Percentiles rank a stretch among this genome's conserved stretches.
Evolutionary conservation across 2,888 invertebrate species (phyloP).

Genomic region (Geotrupes spiniger): DNA sequence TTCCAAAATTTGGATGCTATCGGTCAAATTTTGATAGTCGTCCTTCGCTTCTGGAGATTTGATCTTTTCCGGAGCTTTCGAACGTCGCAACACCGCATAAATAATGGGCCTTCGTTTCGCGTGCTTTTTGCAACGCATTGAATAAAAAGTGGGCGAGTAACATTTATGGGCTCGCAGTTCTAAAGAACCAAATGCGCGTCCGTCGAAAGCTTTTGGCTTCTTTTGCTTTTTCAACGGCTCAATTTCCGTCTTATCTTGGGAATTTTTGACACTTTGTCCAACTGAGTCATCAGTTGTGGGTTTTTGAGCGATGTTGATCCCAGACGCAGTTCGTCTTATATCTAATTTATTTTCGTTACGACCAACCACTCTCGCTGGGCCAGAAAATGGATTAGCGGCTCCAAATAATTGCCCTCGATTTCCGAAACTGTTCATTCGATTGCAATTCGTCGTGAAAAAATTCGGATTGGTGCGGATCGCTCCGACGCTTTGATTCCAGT

Average conservation of each 20-base stretch:
- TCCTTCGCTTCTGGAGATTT: slow-evolving; percentile 36
- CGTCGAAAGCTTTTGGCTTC: background rate
- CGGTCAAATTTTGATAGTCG: slow-evolving; percentile 62
- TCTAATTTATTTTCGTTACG: slow-evolving; percentile 37
- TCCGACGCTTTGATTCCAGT: slow-evolving; percentile 10
- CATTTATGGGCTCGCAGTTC: slow-evolving; percentile 47
- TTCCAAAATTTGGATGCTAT: slow-evolving; percentile 66
- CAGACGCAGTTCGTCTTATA: slow-evolving; percentile 40
- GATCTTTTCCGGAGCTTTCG: slow-evolving; percentile 20
- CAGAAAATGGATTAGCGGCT: background rate
- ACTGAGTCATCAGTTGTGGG: background rate
- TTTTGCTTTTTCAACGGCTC: slow-evolving; percentile 6
- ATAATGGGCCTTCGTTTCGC: slow-evolving; percentile 46
- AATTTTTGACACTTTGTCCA: no score
- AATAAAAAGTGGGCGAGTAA: slow-evolving; percentile 50
- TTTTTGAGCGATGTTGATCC: slow-evolving; percentile 31
- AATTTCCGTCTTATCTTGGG: slow-evolving; percentile 14
- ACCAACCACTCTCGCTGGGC: slow-evolving; percentile 31
- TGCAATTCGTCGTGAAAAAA: slow-evolving; percentile 5
- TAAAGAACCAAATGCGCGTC: slow-evolving; percentile 41
- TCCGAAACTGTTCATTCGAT: background rate
- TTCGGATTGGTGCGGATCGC: slow-evolving; percentile 27
- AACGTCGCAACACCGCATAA: slow-evolving; percentile 43
- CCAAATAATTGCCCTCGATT: background rate
- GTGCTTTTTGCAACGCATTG: slow-evolving; percentile 49